A percentile compares a stretch with the other conserved stretches of the same genome.
Evolutionary conservation across 2,113 vertebrate species (phyloP).

Genomic region (Anarhynchus alexandrinus): DNA sequence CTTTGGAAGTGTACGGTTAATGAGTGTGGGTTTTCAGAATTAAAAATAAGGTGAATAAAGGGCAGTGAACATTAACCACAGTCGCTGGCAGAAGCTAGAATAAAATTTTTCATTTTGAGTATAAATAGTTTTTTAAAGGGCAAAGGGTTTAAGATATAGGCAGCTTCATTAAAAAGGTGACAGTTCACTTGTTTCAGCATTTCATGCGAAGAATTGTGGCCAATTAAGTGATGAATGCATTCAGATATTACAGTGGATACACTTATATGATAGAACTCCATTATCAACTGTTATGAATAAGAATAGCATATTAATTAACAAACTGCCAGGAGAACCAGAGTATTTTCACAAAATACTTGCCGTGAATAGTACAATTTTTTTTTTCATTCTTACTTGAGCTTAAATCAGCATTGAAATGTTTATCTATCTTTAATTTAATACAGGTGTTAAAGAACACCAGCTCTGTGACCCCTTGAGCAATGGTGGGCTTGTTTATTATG

Average conservation of each 20-base stretch:
- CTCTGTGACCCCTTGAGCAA: background rate
- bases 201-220: conserved; percentile 36
- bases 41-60: conserved; percentile 54
- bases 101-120: conserved; percentile 50
- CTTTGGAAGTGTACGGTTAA: background rate
- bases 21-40: conserved; percentile 52
- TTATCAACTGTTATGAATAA: conserved; percentile 32
- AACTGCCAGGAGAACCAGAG: background rate
- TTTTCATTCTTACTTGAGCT: background rate
- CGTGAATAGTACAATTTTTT: background rate
- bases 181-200: conserved; percentile 56
- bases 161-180: conserved; percentile 54
- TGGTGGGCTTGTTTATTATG: background rate
- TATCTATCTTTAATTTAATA: background rate
- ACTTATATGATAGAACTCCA: background rate
- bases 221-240: conserved; percentile 27
- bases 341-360: background rate
- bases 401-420: background rate
- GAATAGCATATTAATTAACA: conserved; percentile 8
- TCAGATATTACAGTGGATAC: conserved; percentile 17
- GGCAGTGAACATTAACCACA: conserved; percentile 55
- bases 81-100: conserved; percentile 35
- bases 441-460: background rate
- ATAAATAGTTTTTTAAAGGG: conserved; percentile 48
- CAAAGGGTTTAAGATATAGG: conserved; percentile 41